These are phyloP conservation scores for Brachylomia viminalis DNA, from an alignment of 2,888 invertebrate genomes.

Conservation along the genomic window DNA sequence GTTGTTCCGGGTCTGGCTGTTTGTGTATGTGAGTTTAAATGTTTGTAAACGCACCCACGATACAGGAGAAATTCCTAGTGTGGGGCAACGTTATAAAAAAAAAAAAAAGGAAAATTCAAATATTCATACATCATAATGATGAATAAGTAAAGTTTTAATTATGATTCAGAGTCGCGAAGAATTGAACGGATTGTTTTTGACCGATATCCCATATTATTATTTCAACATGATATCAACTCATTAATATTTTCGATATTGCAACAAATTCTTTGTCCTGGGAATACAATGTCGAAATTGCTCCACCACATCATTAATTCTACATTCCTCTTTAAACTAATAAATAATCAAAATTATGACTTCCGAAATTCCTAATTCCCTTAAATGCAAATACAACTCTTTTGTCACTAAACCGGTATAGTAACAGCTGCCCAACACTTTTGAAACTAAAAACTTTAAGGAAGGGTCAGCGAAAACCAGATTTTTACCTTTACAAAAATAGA, in stretches of 20 bases:
- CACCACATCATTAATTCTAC: constrained; percentile 19
- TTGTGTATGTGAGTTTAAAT: too few relatives aligned
- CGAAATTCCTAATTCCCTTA: constrained; percentile 62
- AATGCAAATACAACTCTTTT: constrained; percentile 69
- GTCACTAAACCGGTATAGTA: constrained; percentile 76
- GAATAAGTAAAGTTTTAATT: neutral
- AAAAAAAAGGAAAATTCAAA: too few relatives aligned
- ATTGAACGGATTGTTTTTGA: neutral
- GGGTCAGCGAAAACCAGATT: constrained; percentile 89
- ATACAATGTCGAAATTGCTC: neutral
- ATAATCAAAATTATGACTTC: constrained; percentile 52
- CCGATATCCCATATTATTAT: neutral
- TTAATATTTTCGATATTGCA: neutral
- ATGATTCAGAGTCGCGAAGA: neutral
- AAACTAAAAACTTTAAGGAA: constrained; percentile 85
- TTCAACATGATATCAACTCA: neutral
- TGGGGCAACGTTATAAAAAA: too few relatives aligned
- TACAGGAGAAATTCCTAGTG: too few relatives aligned
- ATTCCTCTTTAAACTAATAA: constrained; percentile 37
- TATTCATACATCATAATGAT: neutral
- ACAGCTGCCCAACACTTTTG: constrained; percentile 81
- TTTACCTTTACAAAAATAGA: constrained; percentile 86
- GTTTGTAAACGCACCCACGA: too few relatives aligned
- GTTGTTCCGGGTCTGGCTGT: too few relatives aligned
- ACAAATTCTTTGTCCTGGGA: neutral